phyloP scores from a whole-genome alignment of 2,888 invertebrate species.

The Eulithis prunata region DNA sequence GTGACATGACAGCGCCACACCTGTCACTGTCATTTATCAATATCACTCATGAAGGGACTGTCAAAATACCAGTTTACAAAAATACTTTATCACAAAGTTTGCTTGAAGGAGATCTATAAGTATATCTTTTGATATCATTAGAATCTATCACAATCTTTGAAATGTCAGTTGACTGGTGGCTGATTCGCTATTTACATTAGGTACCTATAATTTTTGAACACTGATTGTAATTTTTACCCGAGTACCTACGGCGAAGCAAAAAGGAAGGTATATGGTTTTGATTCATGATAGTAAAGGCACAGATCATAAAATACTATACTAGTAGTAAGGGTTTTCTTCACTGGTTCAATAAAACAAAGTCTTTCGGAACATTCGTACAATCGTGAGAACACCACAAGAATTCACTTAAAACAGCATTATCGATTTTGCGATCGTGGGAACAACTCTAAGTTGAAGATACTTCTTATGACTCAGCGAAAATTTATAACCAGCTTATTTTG shows the following conservation, averaged over 20 bases:
- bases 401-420: constrained; percentile 56
- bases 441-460: constrained; percentile 54
- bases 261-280: no score
- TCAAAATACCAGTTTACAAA: constrained; percentile 11
- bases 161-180: no score
- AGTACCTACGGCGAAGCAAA: no score
- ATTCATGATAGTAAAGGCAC: no score
- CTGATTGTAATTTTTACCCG: no score
- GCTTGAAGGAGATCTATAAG: no score
- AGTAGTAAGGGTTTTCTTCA: no score
- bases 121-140: no score
- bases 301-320: no score
- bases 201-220: no score
- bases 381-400: constrained; percentile 38
- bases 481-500: constrained; percentile 48
- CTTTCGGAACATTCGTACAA: constrained; percentile 1
- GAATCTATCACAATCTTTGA: no score
- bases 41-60: constrained; percentile 28
- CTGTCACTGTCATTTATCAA: constrained; percentile 50
- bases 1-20: constrained; percentile 51
- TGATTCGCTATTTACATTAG: no score
- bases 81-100: not conserved
- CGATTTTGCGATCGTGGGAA: constrained; percentile 82
- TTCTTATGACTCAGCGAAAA: constrained; percentile 65
- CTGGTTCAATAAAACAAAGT: not conserved